Evolutionary conservation across 1,140 invertebrate species (phyloP), one percentile per base, ranked within the genome.

Genomic region (Tetragonula clypearis): DNA sequence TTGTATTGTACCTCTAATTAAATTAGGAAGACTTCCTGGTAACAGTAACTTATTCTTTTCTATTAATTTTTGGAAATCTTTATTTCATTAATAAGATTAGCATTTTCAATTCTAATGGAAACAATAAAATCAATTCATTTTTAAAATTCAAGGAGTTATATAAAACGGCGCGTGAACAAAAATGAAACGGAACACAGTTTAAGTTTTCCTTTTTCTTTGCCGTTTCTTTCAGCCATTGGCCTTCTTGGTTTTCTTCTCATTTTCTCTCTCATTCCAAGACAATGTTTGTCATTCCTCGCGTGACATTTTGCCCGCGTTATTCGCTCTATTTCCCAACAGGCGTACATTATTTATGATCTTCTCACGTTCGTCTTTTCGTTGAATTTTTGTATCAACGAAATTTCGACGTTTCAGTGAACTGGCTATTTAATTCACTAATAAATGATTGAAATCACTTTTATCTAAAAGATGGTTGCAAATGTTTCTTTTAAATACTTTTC

Each of bases 311-410:
- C 41, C 11, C 41, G 66, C 41, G 66, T 78, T 6, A 8, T 53
- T 78, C n/a, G n/a, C 41, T 30, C 76, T 78, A 66, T 66, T 66
- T 78, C 76, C 12, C 76, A 53, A 78, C 49, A 79, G 21, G 30
- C 41, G 12, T 55, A 26, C 53, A 41, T 26, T 15, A 78, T n/a
- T 78, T 35, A 62, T 4, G 11, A 21, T n/a, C 12, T 41, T 66
- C 41, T 6, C 8, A 23, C 14, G 8, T n/a, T 26, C 17, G 19
- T 62, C 35, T n/a, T 72, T n/a, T 11, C 5, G 21, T 30, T 12
- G 41, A 12, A 19, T 23, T 21, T 14, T 49, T 15, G 30, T 66
- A 66, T 19, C 6, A 62, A 4, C n/a, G 1, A 65, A 65, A 66
- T 26, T 26, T 65, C 5, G n/a, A 15, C 1, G 6, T 65, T 30